Evolutionary conservation across 2,113 vertebrate species (phyloP).

Genomic region (Megaceryle maxima): DNA sequence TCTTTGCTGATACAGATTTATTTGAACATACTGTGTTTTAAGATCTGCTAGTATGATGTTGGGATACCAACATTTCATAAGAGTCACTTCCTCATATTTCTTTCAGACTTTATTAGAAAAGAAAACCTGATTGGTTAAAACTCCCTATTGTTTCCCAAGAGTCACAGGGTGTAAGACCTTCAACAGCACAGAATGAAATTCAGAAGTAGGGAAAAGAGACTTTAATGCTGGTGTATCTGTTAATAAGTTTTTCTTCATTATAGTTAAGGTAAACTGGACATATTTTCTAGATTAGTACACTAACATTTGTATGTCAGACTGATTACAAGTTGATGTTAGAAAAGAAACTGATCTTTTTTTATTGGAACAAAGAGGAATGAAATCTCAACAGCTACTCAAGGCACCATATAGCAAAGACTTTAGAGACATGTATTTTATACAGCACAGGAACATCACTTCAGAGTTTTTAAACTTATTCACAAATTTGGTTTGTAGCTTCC

Average conservation of each 20-base stretch:
- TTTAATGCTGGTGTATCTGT: not conserved
- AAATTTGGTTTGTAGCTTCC: not conserved
- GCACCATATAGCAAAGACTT: not conserved
- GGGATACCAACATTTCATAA: not conserved
- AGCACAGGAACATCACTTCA: not conserved
- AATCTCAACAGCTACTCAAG: not conserved
- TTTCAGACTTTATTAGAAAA: not conserved
- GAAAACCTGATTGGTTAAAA: not conserved
- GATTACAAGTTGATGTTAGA: not conserved
- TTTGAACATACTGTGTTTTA: not conserved
- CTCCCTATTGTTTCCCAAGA: not conserved
- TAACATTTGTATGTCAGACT: not conserved
- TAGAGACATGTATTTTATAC: not conserved
- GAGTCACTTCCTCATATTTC: not conserved
- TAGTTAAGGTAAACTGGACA: not conserved
- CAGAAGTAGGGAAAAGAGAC: not conserved
- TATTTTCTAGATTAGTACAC: not conserved
- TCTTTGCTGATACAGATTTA: not conserved
- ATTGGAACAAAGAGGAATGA: not conserved
- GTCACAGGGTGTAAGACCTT: not conserved
- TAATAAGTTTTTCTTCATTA: not conserved
- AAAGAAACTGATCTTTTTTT: not conserved
- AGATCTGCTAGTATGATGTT: not conserved
- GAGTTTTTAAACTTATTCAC: not conserved
- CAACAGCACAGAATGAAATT: not conserved